Evolutionary conservation across 2,888 invertebrate species (phyloP).

Genomic region (Dasysyrphus albostriatus): DNA sequence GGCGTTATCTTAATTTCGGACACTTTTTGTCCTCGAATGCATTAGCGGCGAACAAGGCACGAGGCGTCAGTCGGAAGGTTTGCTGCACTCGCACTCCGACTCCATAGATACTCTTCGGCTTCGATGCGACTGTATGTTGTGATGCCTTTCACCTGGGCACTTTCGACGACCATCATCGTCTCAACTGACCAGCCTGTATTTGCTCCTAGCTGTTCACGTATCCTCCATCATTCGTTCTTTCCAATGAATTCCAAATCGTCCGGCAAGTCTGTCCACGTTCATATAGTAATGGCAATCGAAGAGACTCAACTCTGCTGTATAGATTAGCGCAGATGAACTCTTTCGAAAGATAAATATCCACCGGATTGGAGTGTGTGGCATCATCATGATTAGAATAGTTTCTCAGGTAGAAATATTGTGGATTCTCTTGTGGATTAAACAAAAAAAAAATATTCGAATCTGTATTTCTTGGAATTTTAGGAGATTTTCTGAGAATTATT

Average conservation of each 20-base stretch:
- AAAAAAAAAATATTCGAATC: background rate
- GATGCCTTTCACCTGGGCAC: constrained; percentile 69
- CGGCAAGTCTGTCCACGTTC: constrained; percentile 21
- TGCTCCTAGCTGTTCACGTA: constrained; percentile 24
- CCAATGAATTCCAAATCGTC: constrained; percentile 37
- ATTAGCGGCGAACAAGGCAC: constrained; percentile 78
- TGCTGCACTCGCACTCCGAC: constrained; percentile 6
- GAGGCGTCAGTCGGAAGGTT: constrained; percentile 77
- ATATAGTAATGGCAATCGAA: constrained; percentile 27
- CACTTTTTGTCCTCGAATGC: constrained; percentile 78
- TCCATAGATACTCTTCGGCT: background rate
- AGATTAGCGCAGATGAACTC: constrained; percentile 75
- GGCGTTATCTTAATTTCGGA: constrained; percentile 77
- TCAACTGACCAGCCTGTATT: constrained; percentile 18
- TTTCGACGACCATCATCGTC: background rate
- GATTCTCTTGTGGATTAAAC: constrained; percentile 23
- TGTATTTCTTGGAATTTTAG: constrained; percentile 61
- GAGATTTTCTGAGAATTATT: constrained; percentile 58
- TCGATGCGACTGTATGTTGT: constrained; percentile 21
- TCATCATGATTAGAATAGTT: constrained; percentile 41
- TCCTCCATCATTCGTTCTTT: constrained; percentile 16
- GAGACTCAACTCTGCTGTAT: constrained; percentile 36
- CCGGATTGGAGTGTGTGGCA: constrained; percentile 39
- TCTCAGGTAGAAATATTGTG: constrained; percentile 51
- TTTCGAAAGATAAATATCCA: constrained; percentile 61